Percentiles rank a stretch among this genome's conserved stretches.
These are phyloP conservation scores for Neoseiulus cucumeris DNA, from an alignment of 1,140 invertebrate species.

Conservation along the genomic window DNA sequence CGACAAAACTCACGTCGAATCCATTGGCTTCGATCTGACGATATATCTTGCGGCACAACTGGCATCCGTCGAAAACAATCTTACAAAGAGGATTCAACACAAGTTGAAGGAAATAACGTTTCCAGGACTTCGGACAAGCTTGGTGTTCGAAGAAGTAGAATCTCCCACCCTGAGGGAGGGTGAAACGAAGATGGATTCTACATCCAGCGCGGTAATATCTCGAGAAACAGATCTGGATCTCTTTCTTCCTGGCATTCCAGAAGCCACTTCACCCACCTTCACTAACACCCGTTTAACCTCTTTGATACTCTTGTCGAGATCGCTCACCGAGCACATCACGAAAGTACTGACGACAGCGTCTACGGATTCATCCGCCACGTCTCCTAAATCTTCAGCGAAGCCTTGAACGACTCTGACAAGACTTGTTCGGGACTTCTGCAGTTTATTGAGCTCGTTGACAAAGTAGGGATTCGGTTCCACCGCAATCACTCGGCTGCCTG, in stretches of 20 bases:
- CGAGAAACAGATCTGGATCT: too few relatives aligned
- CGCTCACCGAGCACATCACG: constrained; percentile 24
- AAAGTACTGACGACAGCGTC: constrained; percentile 26
- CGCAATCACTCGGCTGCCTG: background rate
- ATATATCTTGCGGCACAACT: background rate
- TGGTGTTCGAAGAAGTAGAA: constrained; percentile 2
- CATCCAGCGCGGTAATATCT: too few relatives aligned
- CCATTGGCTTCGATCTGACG: too few relatives aligned
- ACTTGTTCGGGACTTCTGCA: constrained; percentile 12
- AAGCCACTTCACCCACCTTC: constrained; percentile 20
- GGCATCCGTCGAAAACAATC: background rate
- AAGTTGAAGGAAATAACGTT: background rate
- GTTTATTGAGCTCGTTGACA: background rate
- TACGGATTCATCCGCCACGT: constrained; percentile 22
- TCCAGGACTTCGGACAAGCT: background rate
- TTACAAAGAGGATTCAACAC: background rate
- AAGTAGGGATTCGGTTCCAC: background rate
- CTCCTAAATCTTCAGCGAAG: constrained; percentile 24
- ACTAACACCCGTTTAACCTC: constrained; percentile 26
- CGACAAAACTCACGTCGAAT: background rate
- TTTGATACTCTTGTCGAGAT: constrained; percentile 19
- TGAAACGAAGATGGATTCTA: too few relatives aligned
- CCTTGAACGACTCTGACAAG: constrained; percentile 19
- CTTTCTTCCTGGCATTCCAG: background rate
- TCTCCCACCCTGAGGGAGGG: background rate